These are phyloP conservation scores for Clupea harengus DNA, from an alignment of 2,113 vertebrate species.

Conservation along the genomic window DNA sequence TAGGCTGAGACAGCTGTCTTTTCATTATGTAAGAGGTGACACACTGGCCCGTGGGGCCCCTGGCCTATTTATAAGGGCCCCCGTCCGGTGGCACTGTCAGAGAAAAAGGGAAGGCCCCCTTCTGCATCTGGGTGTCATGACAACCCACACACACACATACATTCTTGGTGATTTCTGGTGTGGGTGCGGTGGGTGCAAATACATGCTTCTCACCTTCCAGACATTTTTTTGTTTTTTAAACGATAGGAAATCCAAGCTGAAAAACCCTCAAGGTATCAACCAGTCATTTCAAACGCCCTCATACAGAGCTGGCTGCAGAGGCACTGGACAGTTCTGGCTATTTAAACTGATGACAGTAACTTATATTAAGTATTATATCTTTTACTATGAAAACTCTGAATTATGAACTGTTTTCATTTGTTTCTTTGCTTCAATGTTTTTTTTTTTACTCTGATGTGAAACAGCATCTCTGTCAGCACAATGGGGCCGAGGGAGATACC, in stretches of 20 bases:
- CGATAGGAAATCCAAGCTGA: conserved; percentile 19
- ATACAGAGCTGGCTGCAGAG: conserved; percentile 55
- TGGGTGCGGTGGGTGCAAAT: background rate
- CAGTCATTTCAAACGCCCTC: background rate
- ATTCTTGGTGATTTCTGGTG: background rate
- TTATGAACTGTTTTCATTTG: conserved; percentile 43
- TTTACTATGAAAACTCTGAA: conserved; percentile 58
- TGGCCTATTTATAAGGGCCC: conserved; percentile 45
- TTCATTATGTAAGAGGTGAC: conserved; percentile 45
- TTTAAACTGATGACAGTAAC: conserved; percentile 62
- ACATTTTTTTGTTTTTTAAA: conserved; percentile 5
- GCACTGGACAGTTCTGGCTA: conserved; percentile 52
- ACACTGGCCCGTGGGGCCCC: conserved; percentile 45
- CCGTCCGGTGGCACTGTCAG: conserved; percentile 18
- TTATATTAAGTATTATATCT: conserved; percentile 69
- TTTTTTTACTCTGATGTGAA: conserved; percentile 39
- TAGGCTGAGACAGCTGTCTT: conserved; percentile 48
- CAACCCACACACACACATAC: conserved; percentile 32
- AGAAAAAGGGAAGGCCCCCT: background rate
- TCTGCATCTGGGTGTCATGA: background rate
- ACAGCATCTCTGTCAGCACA: conserved; percentile 51
- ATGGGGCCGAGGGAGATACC: background rate
- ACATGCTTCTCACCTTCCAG: conserved; percentile 5
- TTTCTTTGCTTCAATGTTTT: conserved; percentile 38
- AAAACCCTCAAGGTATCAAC: conserved; percentile 42